Evolutionary conservation across 30 jellyfish, hydroid and myxozoan genomes (phyloP).

Genomic region (Aurelia aurita complex sp. Pacific): DNA sequence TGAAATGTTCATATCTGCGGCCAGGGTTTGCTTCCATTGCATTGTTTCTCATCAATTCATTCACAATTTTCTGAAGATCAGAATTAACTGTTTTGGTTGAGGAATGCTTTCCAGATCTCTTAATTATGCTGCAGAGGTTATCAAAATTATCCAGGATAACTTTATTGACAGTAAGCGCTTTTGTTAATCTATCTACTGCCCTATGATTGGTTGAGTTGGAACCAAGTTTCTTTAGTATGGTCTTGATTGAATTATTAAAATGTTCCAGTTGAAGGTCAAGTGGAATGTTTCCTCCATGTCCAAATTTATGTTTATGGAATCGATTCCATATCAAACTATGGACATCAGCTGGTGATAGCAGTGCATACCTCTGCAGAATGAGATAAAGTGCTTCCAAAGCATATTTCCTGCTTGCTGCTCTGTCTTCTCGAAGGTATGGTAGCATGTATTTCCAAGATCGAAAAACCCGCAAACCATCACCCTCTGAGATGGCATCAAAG

Average conservation of each 20-base stretch:
- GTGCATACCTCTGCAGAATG: conserved; percentile 5
- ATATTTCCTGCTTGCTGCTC: conserved; percentile 18
- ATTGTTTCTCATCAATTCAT: too few species aligned
- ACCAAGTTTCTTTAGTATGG: conserved; percentile 17
- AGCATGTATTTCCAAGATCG: conserved; percentile 26
- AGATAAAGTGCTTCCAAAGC: conserved; percentile 27
- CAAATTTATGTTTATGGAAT: conserved; percentile 7
- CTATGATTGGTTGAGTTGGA: conserved; percentile 27
- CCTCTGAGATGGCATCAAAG: conserved; percentile 28
- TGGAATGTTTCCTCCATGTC: conserved; percentile 62
- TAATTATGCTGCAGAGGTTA: neutral
- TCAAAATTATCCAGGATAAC: conserved; percentile 39
- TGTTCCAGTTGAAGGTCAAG: conserved; percentile 53
- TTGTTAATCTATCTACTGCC: conserved; percentile 15
- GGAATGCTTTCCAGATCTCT: conserved; percentile 30
- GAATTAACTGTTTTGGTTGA: neutral
- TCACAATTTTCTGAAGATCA: too few species aligned
- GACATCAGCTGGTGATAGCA: conserved; percentile 11
- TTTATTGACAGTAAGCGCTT: conserved; percentile 20
- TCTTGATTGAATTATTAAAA: conserved; percentile 7
- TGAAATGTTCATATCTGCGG: neutral
- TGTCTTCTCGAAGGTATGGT: conserved; percentile 17
- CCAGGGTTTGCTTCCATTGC: neutral
- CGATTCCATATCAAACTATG: conserved; percentile 40
- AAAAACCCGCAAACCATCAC: conserved; percentile 29